These are phyloP conservation scores for Aphaenogaster floridana DNA, from an alignment of 1,140 invertebrate species.

Conservation along the genomic window DNA sequence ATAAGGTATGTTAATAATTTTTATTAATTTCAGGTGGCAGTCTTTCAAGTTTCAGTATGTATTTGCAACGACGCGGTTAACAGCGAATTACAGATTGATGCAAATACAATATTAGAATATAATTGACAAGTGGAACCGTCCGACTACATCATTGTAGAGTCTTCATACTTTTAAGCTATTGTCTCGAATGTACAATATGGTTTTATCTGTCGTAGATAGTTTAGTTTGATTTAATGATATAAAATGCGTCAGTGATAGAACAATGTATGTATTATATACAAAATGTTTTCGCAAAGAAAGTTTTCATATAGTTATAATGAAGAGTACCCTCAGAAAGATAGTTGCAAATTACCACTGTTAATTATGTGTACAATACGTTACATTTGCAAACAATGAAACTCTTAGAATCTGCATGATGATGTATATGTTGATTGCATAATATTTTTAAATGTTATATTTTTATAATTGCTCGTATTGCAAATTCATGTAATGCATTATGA, in stretches of 20 bases:
- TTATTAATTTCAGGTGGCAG: slow-evolving; percentile 67
- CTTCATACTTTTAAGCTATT: slow-evolving; percentile 31
- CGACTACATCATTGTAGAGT: neutral
- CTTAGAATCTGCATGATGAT: neutral
- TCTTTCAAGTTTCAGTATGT: slow-evolving; percentile 64
- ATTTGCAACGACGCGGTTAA: slow-evolving; percentile 70
- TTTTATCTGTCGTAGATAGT: neutral
- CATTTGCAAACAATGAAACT: slow-evolving; percentile 14
- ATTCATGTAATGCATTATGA: slow-evolving; percentile 51
- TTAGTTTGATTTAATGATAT: neutral
- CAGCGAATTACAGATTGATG: slow-evolving; percentile 66
- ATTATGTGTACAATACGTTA: slow-evolving; percentile 66
- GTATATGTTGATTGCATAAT: slow-evolving; percentile 54
- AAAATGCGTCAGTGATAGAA: slow-evolving; percentile 11
- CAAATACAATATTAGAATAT: slow-evolving; percentile 51
- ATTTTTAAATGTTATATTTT: slow-evolving; percentile 77
- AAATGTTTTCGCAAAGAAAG: slow-evolving; percentile 24
- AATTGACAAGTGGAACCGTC: slow-evolving; percentile 27
- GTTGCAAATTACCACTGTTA: slow-evolving; percentile 46
- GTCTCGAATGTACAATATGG: slow-evolving; percentile 15
- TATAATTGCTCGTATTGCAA: slow-evolving; percentile 65
- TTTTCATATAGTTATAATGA: slow-evolving; percentile 30
- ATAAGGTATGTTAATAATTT: slow-evolving; percentile 21
- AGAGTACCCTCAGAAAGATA: slow-evolving; percentile 18
- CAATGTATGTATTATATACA: slow-evolving; percentile 53